phyloP scores from a whole-genome alignment of 2,113 vertebrate species.

The Melanocharis versteri region DNA sequence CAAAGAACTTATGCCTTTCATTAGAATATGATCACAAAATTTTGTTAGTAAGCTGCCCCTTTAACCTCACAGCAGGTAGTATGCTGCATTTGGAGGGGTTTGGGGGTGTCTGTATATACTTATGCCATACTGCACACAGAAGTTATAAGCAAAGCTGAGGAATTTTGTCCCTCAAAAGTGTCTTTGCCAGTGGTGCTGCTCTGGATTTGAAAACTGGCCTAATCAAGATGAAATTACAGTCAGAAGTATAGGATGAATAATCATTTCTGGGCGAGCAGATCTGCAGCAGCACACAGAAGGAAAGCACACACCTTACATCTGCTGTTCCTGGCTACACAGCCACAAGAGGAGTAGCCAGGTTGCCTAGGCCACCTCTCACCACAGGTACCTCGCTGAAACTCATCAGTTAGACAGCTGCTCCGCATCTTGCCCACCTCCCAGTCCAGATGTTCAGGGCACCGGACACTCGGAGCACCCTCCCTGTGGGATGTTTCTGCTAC shows the following conservation, averaged over 20 bases:
- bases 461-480: background rate
- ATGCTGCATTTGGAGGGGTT: background rate
- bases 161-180: background rate
- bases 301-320: background rate
- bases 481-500: background rate
- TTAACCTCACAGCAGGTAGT: background rate
- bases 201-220: background rate
- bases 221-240: background rate
- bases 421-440: background rate
- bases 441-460: background rate
- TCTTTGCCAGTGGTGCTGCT: background rate
- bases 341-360: background rate
- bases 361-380: background rate
- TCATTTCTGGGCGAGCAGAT: accelerated
- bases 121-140: background rate
- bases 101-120: background rate
- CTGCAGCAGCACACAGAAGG: background rate
- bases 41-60: background rate
- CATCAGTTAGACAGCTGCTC: background rate
- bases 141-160: background rate
- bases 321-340: background rate
- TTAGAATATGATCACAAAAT: background rate
- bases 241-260: background rate
- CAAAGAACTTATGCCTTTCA: background rate
- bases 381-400: background rate